These are phyloP conservation scores for Drosophila diplacantha DNA, from an alignment of 2,888 invertebrate genomes.

Conservation along the genomic window DNA sequence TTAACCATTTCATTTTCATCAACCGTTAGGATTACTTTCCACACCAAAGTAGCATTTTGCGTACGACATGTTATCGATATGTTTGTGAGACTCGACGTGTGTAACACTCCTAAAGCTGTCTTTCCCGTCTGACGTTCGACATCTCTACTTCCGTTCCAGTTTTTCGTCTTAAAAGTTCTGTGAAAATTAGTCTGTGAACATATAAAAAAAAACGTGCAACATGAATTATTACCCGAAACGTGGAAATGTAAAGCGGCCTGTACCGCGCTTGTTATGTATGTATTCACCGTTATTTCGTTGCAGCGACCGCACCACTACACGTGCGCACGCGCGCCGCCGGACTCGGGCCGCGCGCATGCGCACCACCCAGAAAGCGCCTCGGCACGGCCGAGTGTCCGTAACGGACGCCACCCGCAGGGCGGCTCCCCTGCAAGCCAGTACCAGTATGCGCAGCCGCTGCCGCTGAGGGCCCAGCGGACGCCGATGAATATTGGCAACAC, in stretches of 20 bases:
- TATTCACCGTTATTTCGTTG: not conserved
- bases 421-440: not conserved
- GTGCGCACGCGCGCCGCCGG: too few relatives aligned
- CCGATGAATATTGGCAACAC: not conserved
- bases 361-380: too few relatives aligned
- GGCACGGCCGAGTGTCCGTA: not conserved
- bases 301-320: not conserved
- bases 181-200: not conserved
- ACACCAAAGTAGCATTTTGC: not conserved
- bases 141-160: not conserved
- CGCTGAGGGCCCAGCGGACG: too few relatives aligned
- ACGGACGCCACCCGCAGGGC: too few relatives aligned
- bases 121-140: not conserved
- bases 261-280: not conserved
- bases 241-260: not conserved
- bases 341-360: not conserved
- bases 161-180: not conserved
- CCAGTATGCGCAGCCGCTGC: not conserved
- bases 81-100: not conserved
- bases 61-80: not conserved
- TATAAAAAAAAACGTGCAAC: not conserved
- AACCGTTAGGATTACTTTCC: not conserved
- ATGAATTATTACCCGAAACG: not conserved
- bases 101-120: not conserved
- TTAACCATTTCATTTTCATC: not conserved